Conservation (phyloP, 2,113 vertebrate species). For the Podarcis cretensis region DNA sequence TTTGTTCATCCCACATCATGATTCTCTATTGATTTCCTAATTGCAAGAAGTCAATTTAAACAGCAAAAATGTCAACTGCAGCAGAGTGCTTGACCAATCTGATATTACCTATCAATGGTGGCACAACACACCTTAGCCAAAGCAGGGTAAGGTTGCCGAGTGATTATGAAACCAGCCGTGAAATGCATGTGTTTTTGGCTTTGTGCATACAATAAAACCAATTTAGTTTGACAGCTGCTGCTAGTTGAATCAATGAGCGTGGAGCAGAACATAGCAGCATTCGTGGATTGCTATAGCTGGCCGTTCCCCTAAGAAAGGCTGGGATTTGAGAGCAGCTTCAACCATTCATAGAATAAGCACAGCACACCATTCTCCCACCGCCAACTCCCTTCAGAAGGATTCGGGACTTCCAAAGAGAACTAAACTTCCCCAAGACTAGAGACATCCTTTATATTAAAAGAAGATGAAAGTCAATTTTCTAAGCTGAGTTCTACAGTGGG, state of each 20-base stretch:
- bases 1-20: too few relatives aligned
- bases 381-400: not conserved
- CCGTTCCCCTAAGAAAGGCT: not conserved
- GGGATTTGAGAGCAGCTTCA: not conserved
- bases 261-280: not conserved
- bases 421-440: not conserved
- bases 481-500: not conserved
- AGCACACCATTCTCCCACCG: not conserved
- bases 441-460: not conserved
- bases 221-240: not conserved
- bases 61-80: too few relatives aligned
- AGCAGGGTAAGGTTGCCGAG: too few relatives aligned
- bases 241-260: not conserved
- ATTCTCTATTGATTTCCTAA: too few relatives aligned
- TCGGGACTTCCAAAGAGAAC: too few relatives aligned
- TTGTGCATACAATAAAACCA: not conserved
- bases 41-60: too few relatives aligned
- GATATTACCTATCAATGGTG: too few relatives aligned
- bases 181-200: not conserved
- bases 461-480: not conserved
- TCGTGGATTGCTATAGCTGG: not conserved
- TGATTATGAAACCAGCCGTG: not conserved
- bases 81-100: too few relatives aligned
- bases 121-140: not conserved
- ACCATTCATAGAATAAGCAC: not conserved